Evolutionary conservation across 2,888 invertebrate species (phyloP), one percentile per base, ranked within the genome.

Genomic region (Heteromurus nitidus): DNA sequence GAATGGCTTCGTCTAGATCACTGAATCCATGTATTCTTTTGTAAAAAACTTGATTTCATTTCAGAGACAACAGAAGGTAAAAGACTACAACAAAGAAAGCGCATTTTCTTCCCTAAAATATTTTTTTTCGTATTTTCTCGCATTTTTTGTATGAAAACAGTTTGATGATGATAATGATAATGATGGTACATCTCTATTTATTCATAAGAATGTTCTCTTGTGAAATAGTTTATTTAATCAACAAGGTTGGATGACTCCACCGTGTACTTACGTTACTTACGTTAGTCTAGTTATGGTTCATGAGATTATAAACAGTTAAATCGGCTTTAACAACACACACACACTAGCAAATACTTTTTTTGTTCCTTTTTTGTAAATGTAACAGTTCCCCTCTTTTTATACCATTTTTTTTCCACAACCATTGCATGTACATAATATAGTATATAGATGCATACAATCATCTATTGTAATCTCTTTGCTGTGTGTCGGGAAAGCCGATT

Each of bases 261-360:
- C 60, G 68, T 77, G 47, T 50, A 18, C n/a, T n/a, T n/a, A n/a
- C 28, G 44, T 44, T 42, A 67, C 55, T 64, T 77, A 70, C 70
- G 79, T 79, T 79, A 79, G 64, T 70, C 74, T 80, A 80, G 80
- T 84, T 84, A 84, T 84, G 84, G 84, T 84, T 84, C 84, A 84
- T 80, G 82, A 82, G 82, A 82, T 80, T 73, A 65, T 75, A 80
- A 84, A 84, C 84, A 82, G 84, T 84, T 84, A 84, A 84, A 82
- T 82, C 82, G 80, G 82, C 82, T 81, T 72, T 64, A 62, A 53
- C 53, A 36, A 36, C 58, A n/a, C n/a, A n/a, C n/a, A n/a, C n/a
- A n/a, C n/a, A 42, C 1, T 62, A 73, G n/a, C 22, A 62, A 53
- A 30, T 53, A 53, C 62, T 28, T 50, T 58, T 42, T 47, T 28